Evolutionary conservation across 2,888 invertebrate genomes (phyloP), one percentile per base, ranked within the genome.

Genomic region (Copidosoma aretas): DNA sequence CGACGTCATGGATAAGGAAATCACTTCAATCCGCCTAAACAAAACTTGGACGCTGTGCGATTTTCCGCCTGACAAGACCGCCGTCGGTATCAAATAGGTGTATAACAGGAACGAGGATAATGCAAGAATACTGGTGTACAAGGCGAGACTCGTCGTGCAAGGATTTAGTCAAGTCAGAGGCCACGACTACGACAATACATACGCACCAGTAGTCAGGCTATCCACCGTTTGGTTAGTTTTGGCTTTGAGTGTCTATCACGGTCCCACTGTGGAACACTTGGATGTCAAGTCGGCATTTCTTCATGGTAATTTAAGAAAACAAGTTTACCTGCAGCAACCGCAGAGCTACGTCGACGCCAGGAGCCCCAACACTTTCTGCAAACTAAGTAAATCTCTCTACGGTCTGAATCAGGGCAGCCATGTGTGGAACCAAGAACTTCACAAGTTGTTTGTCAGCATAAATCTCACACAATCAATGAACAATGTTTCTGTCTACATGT

Each of bases 401-500:
- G 64, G 71, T 1, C 43, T 67, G 5, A 71, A 71, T 25, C 64
- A 68, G 60, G 64, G 67, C n/a, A 52, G 25, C 17, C 21, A 32
- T 57, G 51, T 22, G 17, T 67, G 67, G 67, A 67, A 62, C 52
- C 41, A 49, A 4, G 22, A 24, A n/a, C 49, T 60, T 10, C 22
- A n/a, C n/a, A n/a, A n/a, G n/a, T n/a, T n/a, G n/a, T n/a, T n/a
- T n/a, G n/a, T n/a, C n/a, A n/a, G n/a, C n/a, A n/a, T n/a, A n/a
- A n/a, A 49, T 17, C 25, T 49, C 22, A 60, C 3, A 14, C 21
- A 60, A 19, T 60, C 60, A 5, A 49, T 1, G 3, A 54, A 19
- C 8, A 73, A 76, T 10, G 71, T 73, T 10, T 75, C 75, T 59
- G 39, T 75, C 39, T 75, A 73, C 54, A n/a, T n/a, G n/a, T 70